Conservation (phyloP, 1,140 invertebrate species). For the Ruditapes philippinarum region DNA sequence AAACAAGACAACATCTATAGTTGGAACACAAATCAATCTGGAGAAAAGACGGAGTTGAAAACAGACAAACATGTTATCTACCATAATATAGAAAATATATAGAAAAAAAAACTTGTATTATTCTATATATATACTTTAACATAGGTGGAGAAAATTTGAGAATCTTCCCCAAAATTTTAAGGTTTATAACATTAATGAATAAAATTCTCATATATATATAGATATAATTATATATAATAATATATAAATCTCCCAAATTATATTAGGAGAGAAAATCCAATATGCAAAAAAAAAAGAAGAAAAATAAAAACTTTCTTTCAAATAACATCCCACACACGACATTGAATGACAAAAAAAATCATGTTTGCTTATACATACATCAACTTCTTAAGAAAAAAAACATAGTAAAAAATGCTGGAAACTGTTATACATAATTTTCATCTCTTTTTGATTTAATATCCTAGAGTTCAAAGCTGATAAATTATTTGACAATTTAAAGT, state of each 20-base stretch:
- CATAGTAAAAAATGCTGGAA: too few species aligned
- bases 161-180: not conserved
- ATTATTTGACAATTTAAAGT: too few species aligned
- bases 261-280: not conserved
- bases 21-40: constrained; percentile 30
- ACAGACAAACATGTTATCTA: constrained; percentile 17
- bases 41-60: constrained; percentile 14
- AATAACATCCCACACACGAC: constrained; percentile 13
- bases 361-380: too few species aligned
- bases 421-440: too few species aligned
- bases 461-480: too few species aligned
- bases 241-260: not conserved
- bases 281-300: constrained; percentile 12
- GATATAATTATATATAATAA: not conserved
- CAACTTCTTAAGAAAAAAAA: too few species aligned
- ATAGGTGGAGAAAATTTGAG: not conserved
- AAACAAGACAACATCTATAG: constrained; percentile 41
- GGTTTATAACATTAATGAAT: constrained; percentile 11
- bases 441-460: too few species aligned
- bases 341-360: not conserved
- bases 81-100: constrained; percentile 25
- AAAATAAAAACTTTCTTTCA: constrained; percentile 16
- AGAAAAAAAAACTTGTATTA: constrained; percentile 24
- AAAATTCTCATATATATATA: constrained; percentile 20
- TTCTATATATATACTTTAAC: constrained; percentile 22